Base-by-base conservation (phyloP, 2,113 vertebrate genomes). In the Syrmaticus mikado region DNA sequence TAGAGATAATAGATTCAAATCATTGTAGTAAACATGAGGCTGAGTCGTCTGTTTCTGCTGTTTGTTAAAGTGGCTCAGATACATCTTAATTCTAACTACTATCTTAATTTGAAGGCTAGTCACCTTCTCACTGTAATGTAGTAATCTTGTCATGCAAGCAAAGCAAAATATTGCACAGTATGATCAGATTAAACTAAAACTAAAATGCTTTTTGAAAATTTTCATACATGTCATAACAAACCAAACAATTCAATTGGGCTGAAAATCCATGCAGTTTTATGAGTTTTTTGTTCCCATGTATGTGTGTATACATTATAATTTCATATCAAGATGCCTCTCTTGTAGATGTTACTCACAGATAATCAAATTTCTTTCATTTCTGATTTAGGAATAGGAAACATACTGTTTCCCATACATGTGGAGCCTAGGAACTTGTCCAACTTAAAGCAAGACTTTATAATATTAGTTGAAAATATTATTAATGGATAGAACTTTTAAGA, bases 11-110 rank as follows among this genome's bases (percentile, higher is more conserved):
- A 85, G 77, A 93, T 68, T 84, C 58, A 71, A 43, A 90, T 57
- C 83, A 55, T 85, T 66, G 83, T 62, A 73, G 65, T 85, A 79
- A 82, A 95, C 94, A 95, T 28, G 4, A 66, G 5, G 8, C 25
- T 73, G 36, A 60, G 8, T 45, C 53, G 6, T 48, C 84, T 76
- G 7, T 48, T 87, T 76, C 16, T 13, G 24, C 1, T 43, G 76
- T 52, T 50, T 86, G 3, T 41, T 46, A 17, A 91, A 86, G 18
- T 61, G 88, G 36, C 70, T 86, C 22, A 64, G 5, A 17, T 41
- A 65, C 18, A 48, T 70, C n/a, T 3, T 73, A 21, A 90, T 17
- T 5, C 50, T 25, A 53, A 64, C 50, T 58, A 13, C 8, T 19
- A 27, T 45, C 43, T 45, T 45, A 45, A 45, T 70, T 46, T 8